Evolutionary conservation across 2,113 vertebrate genomes (phyloP), one percentile per base, ranked within the genome.

Genomic region (Anser cygnoides): DNA sequence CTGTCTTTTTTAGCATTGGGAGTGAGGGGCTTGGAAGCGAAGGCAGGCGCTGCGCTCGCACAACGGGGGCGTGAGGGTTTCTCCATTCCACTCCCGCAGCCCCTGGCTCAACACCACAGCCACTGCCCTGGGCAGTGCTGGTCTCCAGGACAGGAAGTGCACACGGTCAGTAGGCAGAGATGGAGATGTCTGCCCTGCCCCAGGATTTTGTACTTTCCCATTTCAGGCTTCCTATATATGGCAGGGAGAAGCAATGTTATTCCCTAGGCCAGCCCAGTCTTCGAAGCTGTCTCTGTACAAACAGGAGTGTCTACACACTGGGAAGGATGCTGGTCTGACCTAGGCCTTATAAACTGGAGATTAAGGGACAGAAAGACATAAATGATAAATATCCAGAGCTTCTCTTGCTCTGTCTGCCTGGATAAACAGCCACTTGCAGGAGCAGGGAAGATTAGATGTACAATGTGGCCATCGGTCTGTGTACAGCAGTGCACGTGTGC

Each of bases 401-500:
- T 65, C 41, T 82, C 31, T 63, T 59, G 33, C 43, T 35, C n/a
- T 16, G 1, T 18, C 63, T 52, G 29, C 50, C 43, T 20, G 44
- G 8, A 62, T 26, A 37, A 84, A 62, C 6, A 61, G 21, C 31
- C 52, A 2, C n/a, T 49, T 6, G 4, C 52, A 65, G 31, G 33
- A 65, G 11, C 5, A 33, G n/a, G 33, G 70, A 13, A 55, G 46
- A 9, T 9, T 5, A 31, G 54, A 19, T 33, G 28, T 4, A 11
- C 0, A 37, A 19, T 49, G 41, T 52, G 71, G 41, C 35, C 3
- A 0, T 46, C 1, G 1, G 14, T 58, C 23, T 54, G 46, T 5
- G 37, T 7, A 22, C 8, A 14, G 35, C 26, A 31, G 50, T 37
- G 29, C 39, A 19, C 17, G 52, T 39, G 52, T 35, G 37, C 50